A percentile compares a stretch with the other conserved stretches of the same genome.
phyloP scores from a whole-genome alignment of 2,113 vertebrate genomes.

The Antigone vipio region DNA sequence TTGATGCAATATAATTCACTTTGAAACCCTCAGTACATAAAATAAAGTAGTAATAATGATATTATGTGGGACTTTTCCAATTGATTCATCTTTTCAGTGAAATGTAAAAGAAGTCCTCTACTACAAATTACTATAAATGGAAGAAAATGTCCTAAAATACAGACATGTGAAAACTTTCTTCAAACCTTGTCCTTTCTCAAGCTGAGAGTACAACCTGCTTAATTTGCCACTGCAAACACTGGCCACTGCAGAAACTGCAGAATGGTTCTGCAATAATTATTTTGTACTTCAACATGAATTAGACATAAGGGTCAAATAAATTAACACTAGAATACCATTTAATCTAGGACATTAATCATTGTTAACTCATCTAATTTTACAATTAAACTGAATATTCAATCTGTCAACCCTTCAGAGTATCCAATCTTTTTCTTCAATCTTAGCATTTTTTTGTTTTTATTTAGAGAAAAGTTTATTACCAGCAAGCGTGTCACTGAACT shows the following conservation, averaged over 20 bases:
- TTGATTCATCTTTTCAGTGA: background rate
- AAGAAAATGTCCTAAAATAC: background rate
- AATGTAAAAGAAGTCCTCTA: background rate
- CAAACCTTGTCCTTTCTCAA: background rate
- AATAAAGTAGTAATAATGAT: background rate
- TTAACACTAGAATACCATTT: constrained; percentile 54
- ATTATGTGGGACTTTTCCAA: background rate
- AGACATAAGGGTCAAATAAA: constrained; percentile 55
- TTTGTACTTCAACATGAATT: constrained; percentile 48
- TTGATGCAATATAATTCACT: background rate
- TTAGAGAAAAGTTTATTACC: constrained; percentile 9
- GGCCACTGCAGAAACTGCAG: background rate
- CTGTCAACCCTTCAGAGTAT: background rate
- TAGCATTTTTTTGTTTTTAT: background rate
- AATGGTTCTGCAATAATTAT: constrained; percentile 25
- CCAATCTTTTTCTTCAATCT: background rate
- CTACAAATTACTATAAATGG: background rate
- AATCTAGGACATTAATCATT: constrained; percentile 55
- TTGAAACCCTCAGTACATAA: background rate
- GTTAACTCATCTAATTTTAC: constrained; percentile 56
- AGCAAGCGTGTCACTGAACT: background rate
- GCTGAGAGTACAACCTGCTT: background rate
- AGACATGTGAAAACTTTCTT: background rate
- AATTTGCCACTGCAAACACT: background rate
- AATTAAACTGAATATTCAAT: constrained; percentile 42